These are phyloP conservation scores for Nibea albiflora DNA, from an alignment of 2,113 vertebrate genomes.

Conservation along the genomic window DNA sequence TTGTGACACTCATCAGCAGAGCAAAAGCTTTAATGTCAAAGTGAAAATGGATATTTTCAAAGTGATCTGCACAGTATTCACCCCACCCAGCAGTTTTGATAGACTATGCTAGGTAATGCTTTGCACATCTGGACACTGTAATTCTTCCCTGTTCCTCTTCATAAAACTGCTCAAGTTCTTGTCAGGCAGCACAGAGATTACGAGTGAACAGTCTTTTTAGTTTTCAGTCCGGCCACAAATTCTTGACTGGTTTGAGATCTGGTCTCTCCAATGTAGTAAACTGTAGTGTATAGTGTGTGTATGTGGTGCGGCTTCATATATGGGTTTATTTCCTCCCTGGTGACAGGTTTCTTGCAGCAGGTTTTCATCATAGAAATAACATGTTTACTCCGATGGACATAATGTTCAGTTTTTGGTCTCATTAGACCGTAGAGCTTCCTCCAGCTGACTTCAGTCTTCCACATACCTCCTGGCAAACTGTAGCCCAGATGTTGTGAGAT, in stretches of 20 bases:
- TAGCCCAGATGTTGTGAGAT: slow-evolving; percentile 1
- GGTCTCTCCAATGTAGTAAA: background rate
- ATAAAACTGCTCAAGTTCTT: background rate
- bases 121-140: background rate
- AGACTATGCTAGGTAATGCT: background rate
- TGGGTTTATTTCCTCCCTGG: background rate
- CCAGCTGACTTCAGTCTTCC: background rate
- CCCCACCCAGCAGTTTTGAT: background rate
- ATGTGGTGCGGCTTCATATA: background rate
- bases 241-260: background rate
- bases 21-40: background rate
- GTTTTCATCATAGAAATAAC: background rate
- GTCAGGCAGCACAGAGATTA: background rate
- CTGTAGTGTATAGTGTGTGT: no score
- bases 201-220: background rate
- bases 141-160: background rate
- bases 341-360: background rate
- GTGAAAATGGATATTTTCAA: background rate
- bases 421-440: slow-evolving; percentile 8
- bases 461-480: slow-evolving; percentile 7
- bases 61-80: background rate
- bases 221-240: background rate
- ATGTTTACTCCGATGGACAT: background rate
- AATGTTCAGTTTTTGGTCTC: background rate
- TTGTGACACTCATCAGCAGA: slow-evolving; percentile 3